A percentile compares a stretch with the other conserved stretches of the same genome.
phyloP scores from a whole-genome alignment of 2,797 vertebrate species.

The Coluber constrictor region DNA sequence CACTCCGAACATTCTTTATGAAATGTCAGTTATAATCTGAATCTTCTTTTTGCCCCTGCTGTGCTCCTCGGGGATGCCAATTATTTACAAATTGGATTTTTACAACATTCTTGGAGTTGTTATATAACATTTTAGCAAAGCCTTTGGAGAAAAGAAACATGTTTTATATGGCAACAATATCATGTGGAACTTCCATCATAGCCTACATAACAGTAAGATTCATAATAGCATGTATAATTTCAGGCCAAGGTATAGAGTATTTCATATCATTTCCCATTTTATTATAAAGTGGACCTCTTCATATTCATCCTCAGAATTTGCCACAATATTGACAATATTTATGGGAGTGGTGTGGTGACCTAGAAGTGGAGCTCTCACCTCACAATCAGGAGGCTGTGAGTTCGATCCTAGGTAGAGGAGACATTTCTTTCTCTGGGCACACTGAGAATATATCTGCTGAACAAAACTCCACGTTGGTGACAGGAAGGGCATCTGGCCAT shows the following conservation, averaged over 20 bases:
- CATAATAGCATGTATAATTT: not conserved
- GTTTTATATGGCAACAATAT: conserved; percentile 18
- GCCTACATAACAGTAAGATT: conserved; percentile 16
- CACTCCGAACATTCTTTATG: conserved; percentile 17
- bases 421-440: too few species aligned
- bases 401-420: too few species aligned
- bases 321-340: not conserved
- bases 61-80: conserved; percentile 26
- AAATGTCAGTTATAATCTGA: conserved; percentile 39
- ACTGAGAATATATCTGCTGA: too few species aligned
- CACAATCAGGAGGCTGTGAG: too few species aligned
- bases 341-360: too few species aligned
- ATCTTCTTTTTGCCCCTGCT: conserved; percentile 24
- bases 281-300: not conserved
- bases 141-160: conserved; percentile 28
- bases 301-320: not conserved
- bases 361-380: too few species aligned
- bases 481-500: too few species aligned
- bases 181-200: conserved; percentile 3
- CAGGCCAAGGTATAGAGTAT: not conserved
- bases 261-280: not conserved
- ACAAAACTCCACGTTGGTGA: too few species aligned
- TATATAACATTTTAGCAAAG: conserved; percentile 53
- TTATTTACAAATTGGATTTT: conserved; percentile 53
- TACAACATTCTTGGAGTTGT: conserved; percentile 38